These are phyloP conservation scores for Limonius californicus DNA, from an alignment of 1,140 invertebrate species.

Conservation along the genomic window DNA sequence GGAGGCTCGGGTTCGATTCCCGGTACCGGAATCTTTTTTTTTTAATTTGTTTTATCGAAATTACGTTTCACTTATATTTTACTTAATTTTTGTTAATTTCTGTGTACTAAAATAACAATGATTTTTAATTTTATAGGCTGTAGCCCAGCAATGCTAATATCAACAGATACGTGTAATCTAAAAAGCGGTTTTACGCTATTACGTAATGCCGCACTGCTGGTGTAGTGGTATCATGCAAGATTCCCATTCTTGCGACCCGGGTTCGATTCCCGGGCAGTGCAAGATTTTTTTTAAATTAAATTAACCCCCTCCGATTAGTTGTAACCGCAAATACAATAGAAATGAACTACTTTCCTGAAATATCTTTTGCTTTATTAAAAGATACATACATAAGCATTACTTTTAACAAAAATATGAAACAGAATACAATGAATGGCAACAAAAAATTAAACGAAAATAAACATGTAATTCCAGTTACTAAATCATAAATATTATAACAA, in stretches of 20 bases:
- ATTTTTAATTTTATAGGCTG: neutral
- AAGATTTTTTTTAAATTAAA: slow-evolving; percentile 38
- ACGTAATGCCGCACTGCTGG: slow-evolving; percentile 69
- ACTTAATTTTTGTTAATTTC: too few relatives aligned
- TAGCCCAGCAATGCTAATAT: neutral
- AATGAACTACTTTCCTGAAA: too few relatives aligned
- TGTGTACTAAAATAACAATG: neutral
- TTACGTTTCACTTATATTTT: too few relatives aligned
- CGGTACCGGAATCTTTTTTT: slow-evolving; percentile 15
- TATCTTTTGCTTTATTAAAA: too few relatives aligned
- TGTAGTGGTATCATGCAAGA: slow-evolving; percentile 97
- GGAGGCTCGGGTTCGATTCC: slow-evolving; percentile 24
- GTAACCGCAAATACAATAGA: too few relatives aligned
- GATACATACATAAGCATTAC: too few relatives aligned
- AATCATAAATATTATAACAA: too few relatives aligned
- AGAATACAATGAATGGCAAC: too few relatives aligned
- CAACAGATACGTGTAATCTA: neutral
- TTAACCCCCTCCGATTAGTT: too few relatives aligned
- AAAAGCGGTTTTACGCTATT: neutral
- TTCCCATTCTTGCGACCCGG: slow-evolving; percentile 95
- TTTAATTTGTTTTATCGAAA: neutral
- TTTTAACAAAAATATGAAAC: too few relatives aligned
- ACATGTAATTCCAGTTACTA: too few relatives aligned
- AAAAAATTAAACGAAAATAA: too few relatives aligned
- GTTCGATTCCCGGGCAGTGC: slow-evolving; percentile 95